These are phyloP conservation scores for Thereva nobilitata DNA, from an alignment of 2,888 invertebrate species.

Conservation along the genomic window DNA sequence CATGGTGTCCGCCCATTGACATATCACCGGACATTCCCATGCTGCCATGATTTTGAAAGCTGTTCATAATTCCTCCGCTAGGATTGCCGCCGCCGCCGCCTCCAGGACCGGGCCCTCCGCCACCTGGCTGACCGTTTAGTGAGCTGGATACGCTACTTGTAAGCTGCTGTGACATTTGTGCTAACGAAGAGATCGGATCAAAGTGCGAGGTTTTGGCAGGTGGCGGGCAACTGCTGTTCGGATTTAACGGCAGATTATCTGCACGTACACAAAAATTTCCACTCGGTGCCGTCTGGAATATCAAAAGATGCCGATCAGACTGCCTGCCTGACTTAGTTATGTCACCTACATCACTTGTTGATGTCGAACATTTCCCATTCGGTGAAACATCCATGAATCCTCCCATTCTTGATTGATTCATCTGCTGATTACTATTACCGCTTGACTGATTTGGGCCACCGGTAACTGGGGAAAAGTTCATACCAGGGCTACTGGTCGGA, in stretches of 20 bases:
- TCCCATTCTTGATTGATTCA: slow-evolving; percentile 47
- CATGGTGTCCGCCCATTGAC: slow-evolving; percentile 46
- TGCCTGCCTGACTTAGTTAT: slow-evolving; percentile 35
- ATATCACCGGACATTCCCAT: slow-evolving; percentile 38
- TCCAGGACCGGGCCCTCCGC: slow-evolving; percentile 53
- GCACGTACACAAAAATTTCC: slow-evolving; percentile 59
- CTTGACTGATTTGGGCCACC: slow-evolving; percentile 49
- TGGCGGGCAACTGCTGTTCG: slow-evolving; percentile 63
- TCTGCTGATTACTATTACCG: slow-evolving; percentile 35
- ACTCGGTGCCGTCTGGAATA: slow-evolving; percentile 13
- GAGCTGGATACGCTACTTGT: slow-evolving; percentile 73
- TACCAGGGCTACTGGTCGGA: slow-evolving; percentile 52
- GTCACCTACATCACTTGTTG: slow-evolving; percentile 44
- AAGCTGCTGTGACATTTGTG: slow-evolving; percentile 92
- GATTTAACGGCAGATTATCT: slow-evolving; percentile 70
- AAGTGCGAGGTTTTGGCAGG: slow-evolving; percentile 73
- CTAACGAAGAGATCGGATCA: slow-evolving; percentile 91
- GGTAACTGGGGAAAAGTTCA: slow-evolving; percentile 48
- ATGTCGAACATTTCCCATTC: slow-evolving; percentile 44
- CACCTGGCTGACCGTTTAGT: slow-evolving; percentile 62
- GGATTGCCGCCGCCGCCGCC: slow-evolving; percentile 51
- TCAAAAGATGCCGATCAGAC: slow-evolving; percentile 1
- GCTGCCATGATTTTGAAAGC: slow-evolving; percentile 38
- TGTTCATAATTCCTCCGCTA: slow-evolving; percentile 38
- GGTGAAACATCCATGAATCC: slow-evolving; percentile 59